A percentile compares a stretch with the other conserved stretches of the same genome.
Conservation (phyloP, 2,797 vertebrate species). For the Acanthurus leucopareius region DNA sequence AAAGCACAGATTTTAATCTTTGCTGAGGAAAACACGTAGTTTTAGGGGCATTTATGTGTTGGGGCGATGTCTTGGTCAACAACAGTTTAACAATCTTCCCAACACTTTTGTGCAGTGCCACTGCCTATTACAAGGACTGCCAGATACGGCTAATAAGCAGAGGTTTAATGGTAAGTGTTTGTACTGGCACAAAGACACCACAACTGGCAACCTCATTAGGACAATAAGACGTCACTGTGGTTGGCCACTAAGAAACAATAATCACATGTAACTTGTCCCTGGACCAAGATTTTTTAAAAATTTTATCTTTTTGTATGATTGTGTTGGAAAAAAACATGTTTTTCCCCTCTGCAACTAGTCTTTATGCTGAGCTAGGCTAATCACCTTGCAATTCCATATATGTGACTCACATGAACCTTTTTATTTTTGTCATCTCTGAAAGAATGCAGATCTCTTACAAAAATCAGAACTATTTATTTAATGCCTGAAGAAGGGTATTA, state of each 20-base stretch:
- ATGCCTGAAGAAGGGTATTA: not conserved
- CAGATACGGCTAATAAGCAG: not conserved
- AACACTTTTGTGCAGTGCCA: not conserved
- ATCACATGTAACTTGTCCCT: not conserved
- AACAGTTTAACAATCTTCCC: not conserved
- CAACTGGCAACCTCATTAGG: not conserved
- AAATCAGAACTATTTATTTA: not conserved
- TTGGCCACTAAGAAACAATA: not conserved
- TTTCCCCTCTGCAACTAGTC: not conserved
- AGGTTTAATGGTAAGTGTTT: not conserved
- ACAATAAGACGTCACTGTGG: not conserved
- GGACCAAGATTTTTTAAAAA: not conserved
- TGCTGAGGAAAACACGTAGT: too few species aligned
- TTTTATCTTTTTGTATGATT: too few species aligned
- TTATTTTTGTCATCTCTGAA: too few species aligned
- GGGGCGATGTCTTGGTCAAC: too few species aligned
- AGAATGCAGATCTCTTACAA: too few species aligned
- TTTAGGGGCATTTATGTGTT: not conserved
- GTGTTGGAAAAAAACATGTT: not conserved
- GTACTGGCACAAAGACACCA: not conserved
- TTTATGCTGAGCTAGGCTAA: too few species aligned
- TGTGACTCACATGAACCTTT: too few species aligned
- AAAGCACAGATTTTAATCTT: not conserved
- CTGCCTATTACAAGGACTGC: too few species aligned
- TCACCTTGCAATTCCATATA: too few species aligned